A percentile compares a stretch with the other conserved stretches of the same genome.
Conservation (phyloP, 2,888 invertebrate genomes). For the Agriopis marginaria region DNA sequence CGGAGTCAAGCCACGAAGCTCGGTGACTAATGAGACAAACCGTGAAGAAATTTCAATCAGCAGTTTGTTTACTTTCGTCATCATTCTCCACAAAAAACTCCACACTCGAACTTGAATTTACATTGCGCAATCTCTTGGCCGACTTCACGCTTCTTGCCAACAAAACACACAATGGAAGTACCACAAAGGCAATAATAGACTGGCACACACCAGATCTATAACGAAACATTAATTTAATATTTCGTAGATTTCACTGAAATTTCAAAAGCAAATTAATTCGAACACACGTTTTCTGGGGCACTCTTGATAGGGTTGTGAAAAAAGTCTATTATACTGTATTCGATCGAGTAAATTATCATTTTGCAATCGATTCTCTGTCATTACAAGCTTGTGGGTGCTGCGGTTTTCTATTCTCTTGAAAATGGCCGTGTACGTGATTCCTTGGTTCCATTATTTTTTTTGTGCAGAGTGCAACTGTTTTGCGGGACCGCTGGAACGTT, state of each 20-base stretch:
- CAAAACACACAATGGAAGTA: conserved; percentile 63
- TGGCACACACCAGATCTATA: conserved; percentile 54
- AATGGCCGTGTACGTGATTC: conserved; percentile 77
- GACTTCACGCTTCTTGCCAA: conserved; percentile 72
- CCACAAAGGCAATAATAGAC: conserved; percentile 63
- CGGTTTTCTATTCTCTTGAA: conserved; percentile 77
- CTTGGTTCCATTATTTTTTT: conserved; percentile 67
- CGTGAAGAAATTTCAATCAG: conserved; percentile 48
- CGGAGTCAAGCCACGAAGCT: conserved; percentile 22
- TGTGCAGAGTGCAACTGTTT: conserved; percentile 58
- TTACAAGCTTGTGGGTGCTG: conserved; percentile 79
- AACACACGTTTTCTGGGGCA: conserved; percentile 69
- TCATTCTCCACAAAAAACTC: conserved; percentile 38
- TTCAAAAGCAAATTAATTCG: conserved; percentile 78
- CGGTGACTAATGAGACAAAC: conserved; percentile 46
- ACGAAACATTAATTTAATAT: conserved; percentile 78
- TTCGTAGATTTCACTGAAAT: conserved; percentile 78
- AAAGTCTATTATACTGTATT: conserved; percentile 76
- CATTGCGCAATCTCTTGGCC: conserved; percentile 66
- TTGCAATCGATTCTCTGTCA: conserved; percentile 79
- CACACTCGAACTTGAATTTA: conserved; percentile 68
- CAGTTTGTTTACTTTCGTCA: conserved; percentile 62
- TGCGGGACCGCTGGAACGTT: conserved; percentile 76
- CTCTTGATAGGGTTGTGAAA: conserved; percentile 68
- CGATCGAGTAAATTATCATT: conserved; percentile 78